These are phyloP conservation scores for Diadema setosum DNA, from an alignment of 35 echinoderm and acorn worm genomes.

Conservation along the genomic window DNA sequence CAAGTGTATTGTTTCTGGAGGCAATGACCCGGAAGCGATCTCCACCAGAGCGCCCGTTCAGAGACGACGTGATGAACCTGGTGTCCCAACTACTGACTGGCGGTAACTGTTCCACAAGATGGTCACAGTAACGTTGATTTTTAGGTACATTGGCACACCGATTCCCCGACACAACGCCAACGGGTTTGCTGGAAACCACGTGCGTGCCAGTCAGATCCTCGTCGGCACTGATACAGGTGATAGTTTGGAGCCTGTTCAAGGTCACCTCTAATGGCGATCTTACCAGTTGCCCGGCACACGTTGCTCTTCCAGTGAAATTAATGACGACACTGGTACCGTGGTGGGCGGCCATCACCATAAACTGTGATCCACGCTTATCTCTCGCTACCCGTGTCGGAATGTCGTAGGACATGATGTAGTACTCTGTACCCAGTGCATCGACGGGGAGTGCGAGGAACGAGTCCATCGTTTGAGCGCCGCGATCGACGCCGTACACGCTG, in stretches of 20 bases:
- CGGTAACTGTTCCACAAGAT: slow-evolving; percentile 71
- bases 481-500: slow-evolving; percentile 60
- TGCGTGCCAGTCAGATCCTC: slow-evolving; percentile 81
- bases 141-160: slow-evolving; percentile 86
- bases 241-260: slow-evolving; percentile 36
- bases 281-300: slow-evolving; percentile 2
- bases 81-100: slow-evolving; percentile 82
- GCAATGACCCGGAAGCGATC: slow-evolving; percentile 87
- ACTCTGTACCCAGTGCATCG: slow-evolving; percentile 75
- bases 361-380: slow-evolving; percentile 68
- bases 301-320: neutral
- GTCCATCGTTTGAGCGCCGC: slow-evolving; percentile 76
- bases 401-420: slow-evolving; percentile 71
- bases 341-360: slow-evolving; percentile 57
- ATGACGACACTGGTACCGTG: slow-evolving; percentile 53
- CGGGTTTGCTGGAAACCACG: slow-evolving; percentile 46
- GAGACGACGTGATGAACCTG: slow-evolving; percentile 70
- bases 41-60: slow-evolving; percentile 31
- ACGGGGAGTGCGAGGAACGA: slow-evolving; percentile 76
- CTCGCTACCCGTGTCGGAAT: slow-evolving; percentile 41
- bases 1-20: slow-evolving; percentile 44
- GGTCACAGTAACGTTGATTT: slow-evolving; percentile 64
- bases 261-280: neutral
- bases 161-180: slow-evolving; percentile 76
- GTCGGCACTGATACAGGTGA: slow-evolving; percentile 42